Conservation (phyloP, 2,888 invertebrate species). For the Leptopilina drosophilae region DNA sequence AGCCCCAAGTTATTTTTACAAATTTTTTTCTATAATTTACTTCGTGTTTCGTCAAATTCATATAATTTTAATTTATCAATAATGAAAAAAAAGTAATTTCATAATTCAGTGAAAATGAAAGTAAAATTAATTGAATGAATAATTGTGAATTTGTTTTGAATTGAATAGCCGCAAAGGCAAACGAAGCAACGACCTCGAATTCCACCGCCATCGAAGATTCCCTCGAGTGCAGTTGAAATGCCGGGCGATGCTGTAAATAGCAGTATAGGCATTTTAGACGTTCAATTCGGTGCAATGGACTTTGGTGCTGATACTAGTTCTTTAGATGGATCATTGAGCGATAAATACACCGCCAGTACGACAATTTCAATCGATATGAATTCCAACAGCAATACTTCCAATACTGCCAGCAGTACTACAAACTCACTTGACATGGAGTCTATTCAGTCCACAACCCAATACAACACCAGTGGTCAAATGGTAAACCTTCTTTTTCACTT, state of each 20-base stretch:
- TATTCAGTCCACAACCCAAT: slow-evolving; percentile 68
- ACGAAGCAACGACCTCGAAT: slow-evolving; percentile 72
- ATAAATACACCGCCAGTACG: slow-evolving; percentile 76
- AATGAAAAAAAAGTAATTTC: no score
- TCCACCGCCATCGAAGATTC: slow-evolving; percentile 84
- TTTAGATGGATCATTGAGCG: slow-evolving; percentile 76
- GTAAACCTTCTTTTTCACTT: slow-evolving; percentile 54
- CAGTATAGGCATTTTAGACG: slow-evolving; percentile 88
- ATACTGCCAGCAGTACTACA: slow-evolving; percentile 61
- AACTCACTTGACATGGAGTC: slow-evolving; percentile 71
- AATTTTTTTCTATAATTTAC: no score
- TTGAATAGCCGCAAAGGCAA: slow-evolving; percentile 69
- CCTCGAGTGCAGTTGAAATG: slow-evolving; percentile 97
- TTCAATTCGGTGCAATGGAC: slow-evolving; percentile 95
- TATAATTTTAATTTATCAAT: no score
- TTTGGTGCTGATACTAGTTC: slow-evolving; percentile 81
- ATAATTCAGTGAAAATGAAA: no score
- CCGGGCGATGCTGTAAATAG: slow-evolving; percentile 90
- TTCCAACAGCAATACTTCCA: slow-evolving; percentile 64
- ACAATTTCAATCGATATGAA: slow-evolving; percentile 69
- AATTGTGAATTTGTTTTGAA: slow-evolving; percentile 18
- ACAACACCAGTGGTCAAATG: slow-evolving; percentile 70
- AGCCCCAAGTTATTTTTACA: no score
- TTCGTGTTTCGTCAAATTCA: no score
- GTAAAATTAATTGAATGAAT: neutral